Base-by-base conservation (phyloP, 2,113 vertebrate species). In the Proterorhinus semilunaris region DNA sequence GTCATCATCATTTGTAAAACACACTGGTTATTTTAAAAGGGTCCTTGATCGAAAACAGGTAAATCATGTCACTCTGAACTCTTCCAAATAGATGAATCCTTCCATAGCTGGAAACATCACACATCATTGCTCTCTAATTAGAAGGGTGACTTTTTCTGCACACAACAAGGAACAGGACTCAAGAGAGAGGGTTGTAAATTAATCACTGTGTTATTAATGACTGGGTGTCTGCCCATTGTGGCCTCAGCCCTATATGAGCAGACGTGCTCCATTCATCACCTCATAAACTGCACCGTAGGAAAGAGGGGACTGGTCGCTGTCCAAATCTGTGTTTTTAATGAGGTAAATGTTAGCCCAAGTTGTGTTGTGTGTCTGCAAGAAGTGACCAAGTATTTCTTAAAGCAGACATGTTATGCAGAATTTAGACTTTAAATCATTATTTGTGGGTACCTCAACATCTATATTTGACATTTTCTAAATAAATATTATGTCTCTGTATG, bases 161-260 rank as follows among this genome's bases (percentile, higher is more conserved):
- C 71, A 61, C 63, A 61, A 87, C 84, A 86, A 83, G 80, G 58
- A 64, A 86, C 69, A 74, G 68, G 58, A 81, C 80, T 75, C 75
- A 58, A 69, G 68, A 79, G 74, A 82, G 72, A 76, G 77, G 59
- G 62, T 78, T 83, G 67, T 62, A 82, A 88, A 89, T 89, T 70
- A 88, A 88, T 91, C 87, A 87, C 64, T 50, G 66, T 63, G 81
- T 90, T 87, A 90, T 89, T 90, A 91, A 91, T 84, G 83, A 88
- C 82, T 43, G 69, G 67, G 57, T 75, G 76, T 80, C 47, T 72
- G 82, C 72, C 79, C 78, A 71, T 69, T 76, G 83, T 81, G 76
- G 79, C 75, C 77, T 6, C 64, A 84, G 88, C 88, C 82, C 79
- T 84, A 87, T 84, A 78, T 79, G 69, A 86, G 77, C 85, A 68